phyloP scores from a whole-genome alignment of 2,113 vertebrate genomes.

The Actinemys pallida region DNA sequence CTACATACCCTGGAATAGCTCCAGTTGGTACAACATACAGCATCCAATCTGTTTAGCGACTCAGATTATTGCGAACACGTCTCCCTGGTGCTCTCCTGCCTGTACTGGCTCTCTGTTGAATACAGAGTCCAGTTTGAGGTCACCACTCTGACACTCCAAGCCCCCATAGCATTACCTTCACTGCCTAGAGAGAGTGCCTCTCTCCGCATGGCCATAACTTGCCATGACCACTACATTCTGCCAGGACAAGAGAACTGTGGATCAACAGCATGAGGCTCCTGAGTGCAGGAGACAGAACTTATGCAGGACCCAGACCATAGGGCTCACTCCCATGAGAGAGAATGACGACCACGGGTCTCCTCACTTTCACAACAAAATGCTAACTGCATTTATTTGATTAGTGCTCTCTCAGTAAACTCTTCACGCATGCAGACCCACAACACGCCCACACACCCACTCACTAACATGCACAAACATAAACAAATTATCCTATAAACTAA shows the following conservation, averaged over 20 bases:
- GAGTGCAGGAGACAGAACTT: not conserved
- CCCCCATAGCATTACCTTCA: not conserved
- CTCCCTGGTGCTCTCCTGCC: slow-evolving; percentile 39
- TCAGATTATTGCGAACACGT: slow-evolving; percentile 42
- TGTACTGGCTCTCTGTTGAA: slow-evolving; percentile 42
- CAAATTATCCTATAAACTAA: not conserved
- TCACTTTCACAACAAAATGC: not conserved
- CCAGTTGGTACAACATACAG: slow-evolving; percentile 56
- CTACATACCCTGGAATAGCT: slow-evolving; percentile 50
- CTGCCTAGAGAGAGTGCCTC: not conserved
- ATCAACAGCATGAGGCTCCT: accelerated
- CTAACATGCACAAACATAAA: not conserved
- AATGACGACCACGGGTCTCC: accelerated
- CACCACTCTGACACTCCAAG: not conserved
- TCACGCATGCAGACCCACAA: not conserved
- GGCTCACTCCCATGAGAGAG: not conserved
- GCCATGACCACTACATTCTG: accelerated
- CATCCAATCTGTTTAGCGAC: slow-evolving; percentile 63
- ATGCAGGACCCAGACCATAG: accelerated
- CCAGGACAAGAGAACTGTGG: not conserved
- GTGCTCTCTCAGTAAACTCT: not conserved
- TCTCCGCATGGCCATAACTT: not conserved
- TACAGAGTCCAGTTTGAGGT: slow-evolving; percentile 50
- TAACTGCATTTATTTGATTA: not conserved
- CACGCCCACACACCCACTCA: not conserved